Evolutionary conservation across 2,888 invertebrate genomes (phyloP).

Genomic region (Campoplex capitator): DNA sequence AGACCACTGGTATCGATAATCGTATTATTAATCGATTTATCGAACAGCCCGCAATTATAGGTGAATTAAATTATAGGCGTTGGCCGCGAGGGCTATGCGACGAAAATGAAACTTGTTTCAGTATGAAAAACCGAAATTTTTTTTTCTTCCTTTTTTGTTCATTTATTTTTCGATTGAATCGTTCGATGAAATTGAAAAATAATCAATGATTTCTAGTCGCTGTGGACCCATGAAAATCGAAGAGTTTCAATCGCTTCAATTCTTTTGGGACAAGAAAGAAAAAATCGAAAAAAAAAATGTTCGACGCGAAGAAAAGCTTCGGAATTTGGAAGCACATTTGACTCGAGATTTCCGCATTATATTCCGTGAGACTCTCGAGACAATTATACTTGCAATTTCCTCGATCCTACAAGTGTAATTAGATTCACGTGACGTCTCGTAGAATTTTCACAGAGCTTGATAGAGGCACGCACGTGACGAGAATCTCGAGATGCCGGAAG

Average conservation of each 20-base stretch:
- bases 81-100: neutral
- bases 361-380: neutral
- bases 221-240: too few species aligned
- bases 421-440: slow-evolving; percentile 27
- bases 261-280: too few species aligned
- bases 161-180: neutral
- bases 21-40: neutral
- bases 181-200: neutral
- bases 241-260: neutral
- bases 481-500: slow-evolving; percentile 31
- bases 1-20: neutral
- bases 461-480: slow-evolving; percentile 17
- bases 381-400: slow-evolving; percentile 1
- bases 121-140: too few species aligned
- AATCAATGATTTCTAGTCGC: too few species aligned
- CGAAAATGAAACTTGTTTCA: too few species aligned
- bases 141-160: too few species aligned
- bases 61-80: neutral
- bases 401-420: neutral
- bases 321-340: neutral
- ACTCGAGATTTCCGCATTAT: neutral
- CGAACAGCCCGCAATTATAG: neutral
- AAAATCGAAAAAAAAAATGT: too few species aligned
- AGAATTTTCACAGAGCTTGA: slow-evolving; percentile 17
- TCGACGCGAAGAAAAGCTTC: neutral